Conservation (phyloP, 2,113 vertebrate species). For the Odontesthes bonariensis region DNA sequence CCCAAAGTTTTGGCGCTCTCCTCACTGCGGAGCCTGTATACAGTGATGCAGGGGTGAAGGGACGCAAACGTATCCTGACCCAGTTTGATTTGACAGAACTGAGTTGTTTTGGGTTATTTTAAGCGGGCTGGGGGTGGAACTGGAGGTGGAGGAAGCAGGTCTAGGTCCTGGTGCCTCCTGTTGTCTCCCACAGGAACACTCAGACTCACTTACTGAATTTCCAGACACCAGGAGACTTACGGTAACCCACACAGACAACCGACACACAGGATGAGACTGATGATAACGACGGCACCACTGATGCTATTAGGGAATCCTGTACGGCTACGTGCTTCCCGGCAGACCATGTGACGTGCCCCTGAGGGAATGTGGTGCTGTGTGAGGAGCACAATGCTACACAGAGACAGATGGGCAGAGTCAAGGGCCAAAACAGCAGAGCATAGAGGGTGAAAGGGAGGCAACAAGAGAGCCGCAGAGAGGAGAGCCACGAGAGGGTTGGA, state of each 20-base stretch:
- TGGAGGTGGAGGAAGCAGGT: background rate
- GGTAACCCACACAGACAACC: constrained; percentile 25
- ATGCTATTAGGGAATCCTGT: constrained; percentile 43
- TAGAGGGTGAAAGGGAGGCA: constrained; percentile 46
- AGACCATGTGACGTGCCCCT: constrained; percentile 58
- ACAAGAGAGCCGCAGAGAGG: constrained; percentile 23
- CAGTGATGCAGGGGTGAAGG: constrained; percentile 21
- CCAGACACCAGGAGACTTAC: constrained; percentile 39
- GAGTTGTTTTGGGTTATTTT: constrained; percentile 55
- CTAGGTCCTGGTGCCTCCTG: too few species aligned
- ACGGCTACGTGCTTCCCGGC: constrained; percentile 39
- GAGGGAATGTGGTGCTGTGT: constrained; percentile 65
- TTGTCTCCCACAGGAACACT: background rate
- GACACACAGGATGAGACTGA: background rate
- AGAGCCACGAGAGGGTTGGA: constrained; percentile 18
- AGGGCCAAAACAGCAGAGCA: constrained; percentile 59
- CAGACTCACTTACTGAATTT: constrained; percentile 16
- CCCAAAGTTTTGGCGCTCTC: constrained; percentile 73
- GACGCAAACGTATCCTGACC: constrained; percentile 68
- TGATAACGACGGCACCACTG: background rate
- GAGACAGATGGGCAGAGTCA: constrained; percentile 83
- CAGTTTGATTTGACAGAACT: constrained; percentile 62
- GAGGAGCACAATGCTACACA: constrained; percentile 72
- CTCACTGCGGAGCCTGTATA: constrained; percentile 17
- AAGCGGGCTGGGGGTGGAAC: constrained; percentile 32